Conservation (phyloP, 2,888 invertebrate species). For the Zhuqinia jingwanae region DNA sequence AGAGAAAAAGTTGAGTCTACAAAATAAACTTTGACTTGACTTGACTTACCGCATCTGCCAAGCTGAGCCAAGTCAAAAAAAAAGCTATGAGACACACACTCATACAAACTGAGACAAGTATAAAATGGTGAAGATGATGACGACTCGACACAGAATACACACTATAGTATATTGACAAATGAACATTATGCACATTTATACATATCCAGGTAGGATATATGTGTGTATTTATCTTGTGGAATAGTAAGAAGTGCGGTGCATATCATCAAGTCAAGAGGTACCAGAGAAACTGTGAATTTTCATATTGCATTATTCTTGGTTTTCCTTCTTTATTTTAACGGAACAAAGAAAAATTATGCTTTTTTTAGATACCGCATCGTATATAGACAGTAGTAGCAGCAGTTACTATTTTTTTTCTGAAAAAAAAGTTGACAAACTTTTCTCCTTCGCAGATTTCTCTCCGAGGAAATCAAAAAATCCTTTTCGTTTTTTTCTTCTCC, state of each 20-base stretch:
- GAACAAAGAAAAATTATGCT: conserved; percentile 43
- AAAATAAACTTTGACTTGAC: background rate
- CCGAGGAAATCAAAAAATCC: conserved; percentile 70
- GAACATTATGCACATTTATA: too few relatives aligned
- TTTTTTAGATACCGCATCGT: conserved; percentile 14
- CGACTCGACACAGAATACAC: conserved; percentile 5
- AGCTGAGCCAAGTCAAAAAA: background rate
- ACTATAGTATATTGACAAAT: too few relatives aligned
- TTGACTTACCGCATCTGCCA: conserved; percentile 23
- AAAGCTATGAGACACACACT: conserved; percentile 3
- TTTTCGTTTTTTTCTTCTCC: conserved; percentile 49
- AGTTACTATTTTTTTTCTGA: background rate
- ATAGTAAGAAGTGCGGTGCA: too few relatives aligned
- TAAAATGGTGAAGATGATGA: conserved; percentile 59
- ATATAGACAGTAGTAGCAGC: background rate
- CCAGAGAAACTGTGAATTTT: too few relatives aligned
- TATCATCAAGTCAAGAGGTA: too few relatives aligned
- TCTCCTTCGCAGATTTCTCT: conserved; percentile 64
- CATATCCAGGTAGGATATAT: too few relatives aligned
- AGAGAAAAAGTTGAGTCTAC: background rate
- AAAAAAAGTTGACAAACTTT: conserved; percentile 55
- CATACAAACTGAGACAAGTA: conserved; percentile 21
- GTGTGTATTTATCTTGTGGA: too few relatives aligned
- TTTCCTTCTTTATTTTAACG: background rate
- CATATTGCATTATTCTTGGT: background rate